phyloP scores from a whole-genome alignment of 2,888 invertebrate genomes.

The Noctua janthe region DNA sequence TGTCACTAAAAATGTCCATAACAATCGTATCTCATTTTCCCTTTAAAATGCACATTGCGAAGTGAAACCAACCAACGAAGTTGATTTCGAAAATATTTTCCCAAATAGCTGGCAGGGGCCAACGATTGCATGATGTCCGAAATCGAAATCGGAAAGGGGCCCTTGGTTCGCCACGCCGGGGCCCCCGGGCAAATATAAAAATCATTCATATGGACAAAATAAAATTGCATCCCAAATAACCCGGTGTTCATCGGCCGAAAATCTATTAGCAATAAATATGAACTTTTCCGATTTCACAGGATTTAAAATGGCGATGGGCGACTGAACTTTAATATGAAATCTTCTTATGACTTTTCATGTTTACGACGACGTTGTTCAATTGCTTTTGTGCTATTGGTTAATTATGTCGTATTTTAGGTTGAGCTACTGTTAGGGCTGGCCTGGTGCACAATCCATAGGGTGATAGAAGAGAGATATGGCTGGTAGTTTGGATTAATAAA shows the following conservation, averaged over 20 bases:
- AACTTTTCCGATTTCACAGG: conserved; percentile 90
- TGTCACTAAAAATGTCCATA: not conserved
- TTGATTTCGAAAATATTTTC: conserved; percentile 74
- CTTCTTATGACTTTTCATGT: conserved; percentile 84
- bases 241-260: conserved; percentile 88
- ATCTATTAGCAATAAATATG: conserved; percentile 91
- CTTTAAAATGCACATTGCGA: conserved; percentile 66
- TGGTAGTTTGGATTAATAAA: not conserved
- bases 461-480: conserved; percentile 1
- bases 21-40: conserved; percentile 6
- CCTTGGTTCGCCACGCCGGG: conserved; percentile 72
- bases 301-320: conserved; percentile 85
- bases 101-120: conserved; percentile 75
- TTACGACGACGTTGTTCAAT: conserved; percentile 85
- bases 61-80: conserved; percentile 74
- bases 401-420: conserved; percentile 65
- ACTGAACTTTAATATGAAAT: conserved; percentile 78
- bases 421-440: conserved; percentile 23
- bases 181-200: conserved; percentile 88
- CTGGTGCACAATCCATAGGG: conserved; percentile 4
- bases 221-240: conserved; percentile 90
- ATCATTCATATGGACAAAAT: conserved; percentile 90
- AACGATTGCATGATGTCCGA: conserved; percentile 82
- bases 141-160: conserved; percentile 83
- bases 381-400: conserved; percentile 74